Base-by-base conservation (phyloP, 2,113 vertebrate genomes). In the Pluvialis apricaria region DNA sequence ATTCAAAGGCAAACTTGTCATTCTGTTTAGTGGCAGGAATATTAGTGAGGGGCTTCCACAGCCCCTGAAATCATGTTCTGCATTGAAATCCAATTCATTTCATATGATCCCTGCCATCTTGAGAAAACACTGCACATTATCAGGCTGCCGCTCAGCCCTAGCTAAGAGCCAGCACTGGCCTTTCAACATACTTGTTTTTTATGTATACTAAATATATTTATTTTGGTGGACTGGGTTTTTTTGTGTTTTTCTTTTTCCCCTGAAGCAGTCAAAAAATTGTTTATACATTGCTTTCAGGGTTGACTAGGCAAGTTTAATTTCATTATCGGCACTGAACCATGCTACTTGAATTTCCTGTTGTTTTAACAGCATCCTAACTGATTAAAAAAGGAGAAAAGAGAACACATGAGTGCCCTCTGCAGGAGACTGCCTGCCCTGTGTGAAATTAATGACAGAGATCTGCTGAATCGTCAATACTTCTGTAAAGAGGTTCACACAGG, bases 361-460 rank as follows among this genome's bases (percentile, higher is more conserved):
- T 49, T 49, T 91, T 92, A 91, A 54, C 80, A 89, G 60, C 73
- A 87, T 32, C 62, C 32, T 72, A 83, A 61, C 13, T 42, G 71
- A 90, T 88, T 84, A 32, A 20, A 83, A 93, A 69, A 55, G 57
- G 71, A 66, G 64, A 69, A 86, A 80, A 80, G 38, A 76, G 26
- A 94, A 82, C 52, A 90, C 15, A n/a, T 65, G 34, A 81, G 84
- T 86, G 55, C 16, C 16, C 57, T 69, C 89, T 89, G 55, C 51
- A 88, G 68, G 57, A 94, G 47, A 31, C 40, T 52, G 60, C 31
- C 54, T 79, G 47, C 28, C 29, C 80, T 72, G 38, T 60, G 52
- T 88, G 83, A 95, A 94, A 86, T 28, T 76, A 93, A 86, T 82
- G 42, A 62, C 44, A 91, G 64, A 52, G n/a, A 93, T 65, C 68